These are phyloP conservation scores for Pissodes strobi DNA, from an alignment of 1,140 invertebrate species.

Conservation along the genomic window DNA sequence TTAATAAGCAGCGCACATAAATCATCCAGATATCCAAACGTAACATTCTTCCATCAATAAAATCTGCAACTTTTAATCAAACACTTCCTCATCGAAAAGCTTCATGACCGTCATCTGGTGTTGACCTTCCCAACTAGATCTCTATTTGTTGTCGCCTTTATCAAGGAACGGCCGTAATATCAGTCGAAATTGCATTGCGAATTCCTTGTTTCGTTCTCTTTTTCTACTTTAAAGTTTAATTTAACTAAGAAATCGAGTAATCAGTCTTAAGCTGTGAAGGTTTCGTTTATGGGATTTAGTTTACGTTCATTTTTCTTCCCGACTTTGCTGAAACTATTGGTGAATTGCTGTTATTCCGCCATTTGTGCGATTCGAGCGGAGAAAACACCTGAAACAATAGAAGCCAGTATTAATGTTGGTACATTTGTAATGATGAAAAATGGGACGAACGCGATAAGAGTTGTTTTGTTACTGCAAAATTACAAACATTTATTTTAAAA, in stretches of 20 bases:
- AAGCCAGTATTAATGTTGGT: slow-evolving; percentile 11
- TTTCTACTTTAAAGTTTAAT: slow-evolving; percentile 14
- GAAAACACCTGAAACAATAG: slow-evolving; percentile 34
- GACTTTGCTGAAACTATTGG: background rate
- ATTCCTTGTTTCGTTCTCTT: slow-evolving; percentile 5
- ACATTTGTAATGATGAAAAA: no score
- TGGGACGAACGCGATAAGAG: no score
- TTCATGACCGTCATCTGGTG: slow-evolving; percentile 9
- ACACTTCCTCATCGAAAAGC: background rate
- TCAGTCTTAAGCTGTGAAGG: slow-evolving; percentile 26
- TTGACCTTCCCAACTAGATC: background rate
- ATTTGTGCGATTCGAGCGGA: slow-evolving; percentile 17
- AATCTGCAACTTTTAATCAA: no score
- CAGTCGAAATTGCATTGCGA: slow-evolving; percentile 9
- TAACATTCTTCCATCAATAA: no score
- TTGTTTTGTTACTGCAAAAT: no score
- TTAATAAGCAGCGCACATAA: no score
- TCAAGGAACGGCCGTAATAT: background rate
- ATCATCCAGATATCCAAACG: no score
- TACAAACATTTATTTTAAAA: no score
- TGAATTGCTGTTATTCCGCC: slow-evolving; percentile 6
- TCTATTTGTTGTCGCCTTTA: background rate
- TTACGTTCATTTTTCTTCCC: slow-evolving; percentile 31
- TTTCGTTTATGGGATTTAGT: slow-evolving; percentile 28
- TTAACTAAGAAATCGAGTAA: slow-evolving; percentile 34